Conservation (phyloP, 2,113 vertebrate species). For the Anolis sagrei region DNA sequence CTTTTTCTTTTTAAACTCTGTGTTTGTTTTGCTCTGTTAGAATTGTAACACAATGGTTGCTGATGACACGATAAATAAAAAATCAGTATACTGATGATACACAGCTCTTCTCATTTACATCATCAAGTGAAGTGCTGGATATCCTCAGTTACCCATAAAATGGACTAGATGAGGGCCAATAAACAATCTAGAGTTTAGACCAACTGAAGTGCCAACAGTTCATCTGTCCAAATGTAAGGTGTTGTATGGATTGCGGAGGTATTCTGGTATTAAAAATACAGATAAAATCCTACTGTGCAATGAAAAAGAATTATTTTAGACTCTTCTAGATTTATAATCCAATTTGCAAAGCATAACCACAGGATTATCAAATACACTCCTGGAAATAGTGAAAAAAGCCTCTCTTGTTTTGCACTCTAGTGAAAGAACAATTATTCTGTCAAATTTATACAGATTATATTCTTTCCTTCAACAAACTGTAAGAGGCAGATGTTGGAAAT, state of each 20-base stretch:
- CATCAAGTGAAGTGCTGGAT: too few relatives aligned
- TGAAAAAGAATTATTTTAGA: neutral
- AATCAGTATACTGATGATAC: too few relatives aligned
- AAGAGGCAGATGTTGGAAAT: slow-evolving; percentile 41
- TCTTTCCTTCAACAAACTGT: slow-evolving; percentile 39
- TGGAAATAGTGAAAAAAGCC: slow-evolving; percentile 36
- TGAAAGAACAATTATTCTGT: slow-evolving; percentile 64
- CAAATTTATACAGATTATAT: slow-evolving; percentile 60
- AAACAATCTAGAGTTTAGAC: too few relatives aligned
- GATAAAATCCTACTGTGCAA: neutral
- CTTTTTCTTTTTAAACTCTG: too few relatives aligned
- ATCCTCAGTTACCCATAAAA: too few relatives aligned
- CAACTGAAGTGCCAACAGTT: too few relatives aligned
- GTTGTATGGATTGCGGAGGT: neutral
- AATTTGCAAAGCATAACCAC: neutral
- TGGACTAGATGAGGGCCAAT: too few relatives aligned
- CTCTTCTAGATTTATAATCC: neutral
- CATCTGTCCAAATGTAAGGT: too few relatives aligned
- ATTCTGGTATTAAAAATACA: neutral
- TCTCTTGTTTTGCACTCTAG: slow-evolving; percentile 60
- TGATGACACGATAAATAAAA: too few relatives aligned
- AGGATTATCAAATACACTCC: slow-evolving; percentile 22
- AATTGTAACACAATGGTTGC: too few relatives aligned
- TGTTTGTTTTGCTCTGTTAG: too few relatives aligned
- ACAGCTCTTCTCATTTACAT: too few relatives aligned